A percentile compares a stretch with the other conserved stretches of the same genome.
Evolutionary conservation across 30 jellyfish, hydroid and myxozoan species (phyloP).

Genomic region (Chrysaora quinquecirrha): DNA sequence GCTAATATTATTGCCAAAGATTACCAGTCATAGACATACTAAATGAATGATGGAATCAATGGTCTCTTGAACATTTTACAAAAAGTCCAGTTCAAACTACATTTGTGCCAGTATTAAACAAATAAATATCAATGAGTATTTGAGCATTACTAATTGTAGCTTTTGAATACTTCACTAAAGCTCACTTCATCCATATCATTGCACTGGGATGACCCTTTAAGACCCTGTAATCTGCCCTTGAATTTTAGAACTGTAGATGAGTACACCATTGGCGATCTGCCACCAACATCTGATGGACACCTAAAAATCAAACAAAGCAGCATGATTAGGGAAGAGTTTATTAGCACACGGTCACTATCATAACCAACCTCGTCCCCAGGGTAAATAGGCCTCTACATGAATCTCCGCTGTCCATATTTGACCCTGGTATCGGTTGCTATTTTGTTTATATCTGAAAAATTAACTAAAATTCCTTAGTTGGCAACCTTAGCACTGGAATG

Average conservation of each 20-base stretch:
- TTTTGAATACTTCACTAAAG: constrained; percentile 34
- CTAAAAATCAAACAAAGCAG: background rate
- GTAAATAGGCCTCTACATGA: no score
- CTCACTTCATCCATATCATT: constrained; percentile 66
- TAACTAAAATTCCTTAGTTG: no score
- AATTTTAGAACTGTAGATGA: constrained; percentile 34
- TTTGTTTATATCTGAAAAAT: no score
- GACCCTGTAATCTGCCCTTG: constrained; percentile 28
- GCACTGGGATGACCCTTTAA: constrained; percentile 40
- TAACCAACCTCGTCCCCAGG: no score
- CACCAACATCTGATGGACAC: background rate
- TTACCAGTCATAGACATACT: background rate
- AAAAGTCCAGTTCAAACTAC: background rate
- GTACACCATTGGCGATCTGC: constrained; percentile 29
- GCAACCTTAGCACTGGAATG: no score
- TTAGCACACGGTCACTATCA: no score
- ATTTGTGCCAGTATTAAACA: background rate
- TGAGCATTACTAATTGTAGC: background rate
- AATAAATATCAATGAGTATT: no score
- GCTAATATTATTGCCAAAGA: background rate
- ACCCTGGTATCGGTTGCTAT: no score
- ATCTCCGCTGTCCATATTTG: no score
- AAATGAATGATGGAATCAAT: background rate
- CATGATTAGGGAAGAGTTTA: no score
- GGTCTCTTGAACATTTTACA: no score